phyloP scores from a whole-genome alignment of 2,888 invertebrate genomes.

The Drosophila gaucha region DNA sequence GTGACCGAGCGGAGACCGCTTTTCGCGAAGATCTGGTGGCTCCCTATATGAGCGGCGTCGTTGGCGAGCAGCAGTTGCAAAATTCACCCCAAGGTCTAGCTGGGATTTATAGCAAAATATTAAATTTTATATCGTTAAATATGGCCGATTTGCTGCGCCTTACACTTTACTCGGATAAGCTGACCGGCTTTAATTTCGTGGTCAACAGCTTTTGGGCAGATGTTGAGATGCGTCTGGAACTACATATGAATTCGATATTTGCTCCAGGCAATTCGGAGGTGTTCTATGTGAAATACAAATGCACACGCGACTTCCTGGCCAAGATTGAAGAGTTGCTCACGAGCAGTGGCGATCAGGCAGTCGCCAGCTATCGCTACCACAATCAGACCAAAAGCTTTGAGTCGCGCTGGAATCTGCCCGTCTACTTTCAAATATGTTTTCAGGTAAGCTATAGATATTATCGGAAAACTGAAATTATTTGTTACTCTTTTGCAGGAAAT shows the following conservation, averaged over 20 bases:
- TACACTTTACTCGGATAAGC: slow-evolving; percentile 85
- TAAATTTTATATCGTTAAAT: slow-evolving; percentile 90
- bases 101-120: slow-evolving; percentile 89
- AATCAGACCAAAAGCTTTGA: slow-evolving; percentile 91
- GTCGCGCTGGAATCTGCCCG: slow-evolving; percentile 96
- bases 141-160: slow-evolving; percentile 87
- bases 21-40: slow-evolving; percentile 86
- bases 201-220: slow-evolving; percentile 95
- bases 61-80: slow-evolving; percentile 85
- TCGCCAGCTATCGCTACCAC: slow-evolving; percentile 86
- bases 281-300: slow-evolving; percentile 92
- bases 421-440: slow-evolving; percentile 96
- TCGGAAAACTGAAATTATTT: neutral
- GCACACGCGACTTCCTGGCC: slow-evolving; percentile 90
- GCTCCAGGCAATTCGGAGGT: slow-evolving; percentile 96
- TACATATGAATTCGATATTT: slow-evolving; percentile 93
- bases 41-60: slow-evolving; percentile 86
- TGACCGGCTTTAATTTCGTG: slow-evolving; percentile 90
- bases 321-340: slow-evolving; percentile 88
- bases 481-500: slow-evolving; percentile 87
- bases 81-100: slow-evolving; percentile 83
- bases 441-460: slow-evolving; percentile 86
- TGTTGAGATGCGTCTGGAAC: slow-evolving; percentile 91
- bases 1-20: slow-evolving; percentile 88
- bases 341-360: slow-evolving; percentile 86